Conservation (phyloP, 2,113 vertebrate species). For the Rhinogobius similis region DNA sequence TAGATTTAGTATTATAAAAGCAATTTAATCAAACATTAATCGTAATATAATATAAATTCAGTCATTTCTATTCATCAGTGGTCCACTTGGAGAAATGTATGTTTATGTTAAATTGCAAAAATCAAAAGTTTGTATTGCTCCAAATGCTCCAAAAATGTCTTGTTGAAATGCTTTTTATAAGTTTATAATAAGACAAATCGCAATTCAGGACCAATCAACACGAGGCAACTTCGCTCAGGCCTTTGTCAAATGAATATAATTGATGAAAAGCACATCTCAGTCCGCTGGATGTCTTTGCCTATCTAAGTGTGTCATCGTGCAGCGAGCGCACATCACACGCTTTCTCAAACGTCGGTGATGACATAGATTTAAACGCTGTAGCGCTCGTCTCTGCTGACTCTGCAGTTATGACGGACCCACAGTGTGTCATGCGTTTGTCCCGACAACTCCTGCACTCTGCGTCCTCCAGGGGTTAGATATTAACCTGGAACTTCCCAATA, state of each 20-base stretch:
- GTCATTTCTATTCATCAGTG: no score
- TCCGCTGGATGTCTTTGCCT: neutral
- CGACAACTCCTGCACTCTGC: conserved; percentile 44
- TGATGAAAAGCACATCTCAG: neutral
- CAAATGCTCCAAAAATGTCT: no score
- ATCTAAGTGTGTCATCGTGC: conserved; percentile 4
- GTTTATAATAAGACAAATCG: no score
- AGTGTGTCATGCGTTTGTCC: conserved; percentile 39
- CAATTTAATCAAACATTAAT: no score
- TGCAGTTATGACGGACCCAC: conserved; percentile 36
- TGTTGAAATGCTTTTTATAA: no score
- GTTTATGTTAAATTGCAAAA: no score
- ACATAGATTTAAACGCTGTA: neutral
- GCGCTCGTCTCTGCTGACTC: conserved; percentile 45
- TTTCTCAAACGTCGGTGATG: neutral
- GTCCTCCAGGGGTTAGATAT: conserved; percentile 69
- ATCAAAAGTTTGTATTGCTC: no score
- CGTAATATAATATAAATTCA: no score
- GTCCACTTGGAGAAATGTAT: no score
- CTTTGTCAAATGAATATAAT: no score
- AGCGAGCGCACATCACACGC: neutral
- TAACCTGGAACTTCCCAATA: conserved; percentile 80
- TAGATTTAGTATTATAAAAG: no score
- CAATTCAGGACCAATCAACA: neutral
- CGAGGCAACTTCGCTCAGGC: neutral